Conservation (phyloP, 2,113 vertebrate genomes). For the Trachemys scripta region DNA sequence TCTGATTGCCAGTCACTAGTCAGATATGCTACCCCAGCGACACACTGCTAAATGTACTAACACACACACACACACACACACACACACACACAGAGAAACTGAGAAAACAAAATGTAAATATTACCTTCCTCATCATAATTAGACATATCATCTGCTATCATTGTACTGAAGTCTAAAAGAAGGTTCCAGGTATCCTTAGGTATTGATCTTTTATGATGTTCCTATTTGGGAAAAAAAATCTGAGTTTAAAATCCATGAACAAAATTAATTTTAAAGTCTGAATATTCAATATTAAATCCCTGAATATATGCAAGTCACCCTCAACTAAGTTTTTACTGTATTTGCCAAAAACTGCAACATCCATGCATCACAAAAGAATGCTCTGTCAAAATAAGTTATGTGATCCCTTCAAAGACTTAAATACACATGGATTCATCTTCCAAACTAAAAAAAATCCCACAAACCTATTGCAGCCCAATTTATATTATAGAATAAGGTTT, state of each 20-base stretch:
- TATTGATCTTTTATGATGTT: constrained; percentile 92
- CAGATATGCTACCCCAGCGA: background rate
- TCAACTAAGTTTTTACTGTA: constrained; percentile 6
- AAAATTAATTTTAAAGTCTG: background rate
- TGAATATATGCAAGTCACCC: background rate
- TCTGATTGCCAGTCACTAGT: background rate
- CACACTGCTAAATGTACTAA: background rate
- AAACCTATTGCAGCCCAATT: constrained; percentile 6
- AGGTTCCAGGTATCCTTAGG: constrained; percentile 92
- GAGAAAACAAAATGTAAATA: constrained; percentile 1
- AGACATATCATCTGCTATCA: constrained; percentile 92
- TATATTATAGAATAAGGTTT: constrained; percentile 44
- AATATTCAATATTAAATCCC: background rate
- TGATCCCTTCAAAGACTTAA: background rate
- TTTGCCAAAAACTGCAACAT: background rate
- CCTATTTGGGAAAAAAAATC: constrained; percentile 73
- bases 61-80: background rate
- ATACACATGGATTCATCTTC: constrained; percentile 15
- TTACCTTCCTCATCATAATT: constrained; percentile 92
- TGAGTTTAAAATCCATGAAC: background rate
- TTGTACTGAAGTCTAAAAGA: constrained; percentile 90
- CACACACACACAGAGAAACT: background rate
- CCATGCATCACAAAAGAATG: background rate
- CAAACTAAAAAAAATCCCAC: constrained; percentile 24
- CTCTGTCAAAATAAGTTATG: constrained; percentile 14